phyloP scores from a whole-genome alignment of 1,140 invertebrate species.

The Leptinotarsa lineolata region DNA sequence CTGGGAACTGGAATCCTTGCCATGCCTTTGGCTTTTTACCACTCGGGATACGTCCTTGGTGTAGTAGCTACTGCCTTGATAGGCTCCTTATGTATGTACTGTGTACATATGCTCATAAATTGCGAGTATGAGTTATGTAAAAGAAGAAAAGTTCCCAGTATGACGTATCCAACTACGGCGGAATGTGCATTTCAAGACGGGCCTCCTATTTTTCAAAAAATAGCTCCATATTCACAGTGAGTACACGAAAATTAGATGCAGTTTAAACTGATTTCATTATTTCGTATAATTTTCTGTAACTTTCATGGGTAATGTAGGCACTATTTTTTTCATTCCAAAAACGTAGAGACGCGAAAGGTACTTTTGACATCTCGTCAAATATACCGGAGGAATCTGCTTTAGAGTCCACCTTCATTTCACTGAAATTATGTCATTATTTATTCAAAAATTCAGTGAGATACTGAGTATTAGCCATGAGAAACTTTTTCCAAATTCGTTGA shows the following conservation, averaged over 20 bases:
- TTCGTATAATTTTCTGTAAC: constrained; percentile 67
- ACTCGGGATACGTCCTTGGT: constrained; percentile 76
- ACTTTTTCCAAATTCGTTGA: too few species aligned
- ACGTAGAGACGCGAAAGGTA: too few species aligned
- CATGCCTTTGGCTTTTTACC: constrained; percentile 83
- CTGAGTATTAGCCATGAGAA: too few species aligned
- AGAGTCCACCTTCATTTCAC: too few species aligned
- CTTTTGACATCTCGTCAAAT: too few species aligned
- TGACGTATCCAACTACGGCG: constrained; percentile 73
- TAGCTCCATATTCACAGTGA: constrained; percentile 66
- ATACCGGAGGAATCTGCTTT: too few species aligned
- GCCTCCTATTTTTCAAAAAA: constrained; percentile 62
- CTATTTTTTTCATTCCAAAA: too few species aligned
- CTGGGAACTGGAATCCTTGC: constrained; percentile 89
- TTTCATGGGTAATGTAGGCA: too few species aligned
- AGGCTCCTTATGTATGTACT: constrained; percentile 77
- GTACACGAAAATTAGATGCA: constrained; percentile 77
- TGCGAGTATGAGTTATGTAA: constrained; percentile 74
- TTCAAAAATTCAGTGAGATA: too few species aligned
- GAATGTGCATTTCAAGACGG: constrained; percentile 72
- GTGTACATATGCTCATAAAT: constrained; percentile 74
- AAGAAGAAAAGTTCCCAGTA: constrained; percentile 66
- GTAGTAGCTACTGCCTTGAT: constrained; percentile 70
- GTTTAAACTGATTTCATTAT: constrained; percentile 85
- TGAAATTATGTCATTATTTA: too few species aligned